Conservation (phyloP, 2,888 invertebrate genomes). For the Acrocera orbiculus region DNA sequence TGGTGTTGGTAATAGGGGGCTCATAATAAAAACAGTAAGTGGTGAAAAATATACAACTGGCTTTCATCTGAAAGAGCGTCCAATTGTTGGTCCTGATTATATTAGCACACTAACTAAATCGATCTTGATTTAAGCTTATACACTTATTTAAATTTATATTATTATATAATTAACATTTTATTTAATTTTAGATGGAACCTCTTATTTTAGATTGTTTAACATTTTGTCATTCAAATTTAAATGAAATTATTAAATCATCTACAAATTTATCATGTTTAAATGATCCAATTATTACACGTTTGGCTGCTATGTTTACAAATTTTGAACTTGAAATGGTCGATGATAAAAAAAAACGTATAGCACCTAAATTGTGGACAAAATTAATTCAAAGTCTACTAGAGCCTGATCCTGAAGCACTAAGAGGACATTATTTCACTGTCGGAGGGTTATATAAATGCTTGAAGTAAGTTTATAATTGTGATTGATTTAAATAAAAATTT, state of each 20-base stretch:
- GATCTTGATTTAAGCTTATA: no score
- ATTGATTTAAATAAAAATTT: no score
- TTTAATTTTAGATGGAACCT: constrained; percentile 59
- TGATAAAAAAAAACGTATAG: constrained; percentile 78
- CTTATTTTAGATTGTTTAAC: constrained; percentile 69
- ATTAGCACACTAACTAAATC: no score
- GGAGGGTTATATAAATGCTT: constrained; percentile 57
- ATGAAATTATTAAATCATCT: constrained; percentile 67
- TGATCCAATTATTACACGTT: constrained; percentile 51
- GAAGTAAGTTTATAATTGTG: no score
- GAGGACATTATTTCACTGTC: constrained; percentile 67
- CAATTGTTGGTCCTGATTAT: no score
- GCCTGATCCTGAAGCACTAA: constrained; percentile 51
- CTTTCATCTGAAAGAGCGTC: no score
- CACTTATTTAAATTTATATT: not conserved
- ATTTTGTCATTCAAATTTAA: constrained; percentile 73
- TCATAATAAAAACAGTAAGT: no score
- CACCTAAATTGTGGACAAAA: constrained; percentile 68
- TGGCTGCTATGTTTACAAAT: constrained; percentile 78
- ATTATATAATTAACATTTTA: constrained; percentile 6
- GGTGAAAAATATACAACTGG: no score
- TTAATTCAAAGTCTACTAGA: constrained; percentile 61
- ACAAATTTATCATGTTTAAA: constrained; percentile 79
- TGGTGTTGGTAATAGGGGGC: no score
- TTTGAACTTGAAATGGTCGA: constrained; percentile 65